Base-by-base conservation (phyloP, 2,888 invertebrate species). In the Epinotia demarniana region DNA sequence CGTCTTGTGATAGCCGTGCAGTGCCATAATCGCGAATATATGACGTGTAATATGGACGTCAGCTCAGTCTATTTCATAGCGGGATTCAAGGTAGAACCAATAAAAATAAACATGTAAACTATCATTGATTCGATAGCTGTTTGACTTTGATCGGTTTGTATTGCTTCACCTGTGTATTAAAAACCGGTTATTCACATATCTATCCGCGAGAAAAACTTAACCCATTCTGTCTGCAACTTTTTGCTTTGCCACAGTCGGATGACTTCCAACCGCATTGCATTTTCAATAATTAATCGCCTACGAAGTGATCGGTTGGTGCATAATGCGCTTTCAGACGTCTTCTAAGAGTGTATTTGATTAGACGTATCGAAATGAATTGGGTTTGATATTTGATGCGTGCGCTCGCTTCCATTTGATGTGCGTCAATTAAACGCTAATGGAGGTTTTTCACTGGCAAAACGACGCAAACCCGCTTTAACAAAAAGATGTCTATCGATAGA, bases 211-310 rank as follows among this genome's bases (percentile, higher is more conserved):
- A 69, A 69, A 68, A 57, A 58, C 66, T 27, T n/a, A 49, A 53
- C 68, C 39, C 62, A n/a, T 60, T 13, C 2, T 18, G 3, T 16
- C 49, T 66, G 27, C 53, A n/a, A 55, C 18, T 69, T 58, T 69
- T 69, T 69, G 23, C 57, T 68, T 57, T 33, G 60, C 60, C 43
- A 58, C 68, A 69, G 58, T 69, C 68, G 19, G 68, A 69, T 69
- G 68, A 33, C 43, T 58, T 69, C 43, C 58, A 58, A 46, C 68
- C 43, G 68, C 58, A 68, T 58, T 68, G 16, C 16, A 69, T 39
- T 66, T 23, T 55, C 55, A 68, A 43, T 57, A 39, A 69, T 58
- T 58, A 68, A 68, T 68, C 68, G 9, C 18, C 68, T 19, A 18
- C 19, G 55, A 49, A 27, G 18, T 67, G 68, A 23, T 39, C 3